These are phyloP conservation scores for Sparidentex hasta DNA, from an alignment of 2,797 vertebrate genomes.

Conservation along the genomic window DNA sequence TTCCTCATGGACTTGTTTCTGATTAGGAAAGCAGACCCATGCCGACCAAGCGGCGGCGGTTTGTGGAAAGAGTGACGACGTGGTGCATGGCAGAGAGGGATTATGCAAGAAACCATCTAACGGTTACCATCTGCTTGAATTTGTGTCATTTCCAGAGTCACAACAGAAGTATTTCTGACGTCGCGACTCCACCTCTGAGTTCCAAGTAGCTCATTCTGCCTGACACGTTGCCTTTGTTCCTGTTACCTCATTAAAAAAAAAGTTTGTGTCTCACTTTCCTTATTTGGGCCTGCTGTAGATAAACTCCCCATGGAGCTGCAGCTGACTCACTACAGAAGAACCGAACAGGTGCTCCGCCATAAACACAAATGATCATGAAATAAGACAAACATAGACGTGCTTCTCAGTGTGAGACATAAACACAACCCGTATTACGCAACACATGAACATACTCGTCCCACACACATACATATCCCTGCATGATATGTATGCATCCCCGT, in stretches of 20 bases:
- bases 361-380: not conserved
- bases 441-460: slow-evolving; percentile 20
- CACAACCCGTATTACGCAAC: slow-evolving; percentile 9
- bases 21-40: slow-evolving; percentile 42
- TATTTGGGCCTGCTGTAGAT: not conserved
- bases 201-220: not conserved
- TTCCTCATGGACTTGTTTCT: slow-evolving; percentile 36
- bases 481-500: slow-evolving; percentile 30
- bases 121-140: slow-evolving; percentile 54
- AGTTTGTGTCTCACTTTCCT: not conserved
- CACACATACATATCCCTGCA: slow-evolving; percentile 22
- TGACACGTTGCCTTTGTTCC: not conserved
- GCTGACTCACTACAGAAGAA: slow-evolving; percentile 1
- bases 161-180: slow-evolving; percentile 14
- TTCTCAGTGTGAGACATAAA: not conserved
- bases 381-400: not conserved
- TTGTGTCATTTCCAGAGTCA: slow-evolving; percentile 43
- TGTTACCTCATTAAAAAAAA: too few relatives aligned
- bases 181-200: not conserved
- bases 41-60: not conserved
- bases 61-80: slow-evolving; percentile 49
- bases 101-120: slow-evolving; percentile 46
- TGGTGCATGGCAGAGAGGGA: slow-evolving; percentile 7
- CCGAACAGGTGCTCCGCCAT: not conserved
- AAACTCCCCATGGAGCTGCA: not conserved